phyloP scores from a whole-genome alignment of 2,113 vertebrate genomes.

The Phylloscopus trochiloides region DNA sequence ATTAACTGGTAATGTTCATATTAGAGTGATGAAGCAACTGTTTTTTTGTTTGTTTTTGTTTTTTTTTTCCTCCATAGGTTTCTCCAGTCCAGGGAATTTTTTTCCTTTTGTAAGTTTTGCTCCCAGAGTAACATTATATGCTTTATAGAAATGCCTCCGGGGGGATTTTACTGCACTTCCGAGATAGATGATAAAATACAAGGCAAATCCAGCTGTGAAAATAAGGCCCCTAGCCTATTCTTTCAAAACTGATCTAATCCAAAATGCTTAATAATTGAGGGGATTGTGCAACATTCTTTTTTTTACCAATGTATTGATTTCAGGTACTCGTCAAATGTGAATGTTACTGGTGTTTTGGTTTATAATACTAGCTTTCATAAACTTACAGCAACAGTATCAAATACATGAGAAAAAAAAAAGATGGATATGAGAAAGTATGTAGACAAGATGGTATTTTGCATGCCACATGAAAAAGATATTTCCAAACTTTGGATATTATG shows the following conservation, averaged over 20 bases:
- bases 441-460: neutral
- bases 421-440: neutral
- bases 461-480: neutral
- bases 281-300: neutral
- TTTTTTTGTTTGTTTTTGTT: no score
- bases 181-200: neutral
- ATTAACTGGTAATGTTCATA: neutral
- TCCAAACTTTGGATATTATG: neutral
- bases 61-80: accelerated
- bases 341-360: neutral
- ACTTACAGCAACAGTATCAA: neutral
- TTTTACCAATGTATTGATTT: neutral
- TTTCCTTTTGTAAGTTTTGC: neutral
- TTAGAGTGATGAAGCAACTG: neutral
- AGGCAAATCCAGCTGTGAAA: neutral
- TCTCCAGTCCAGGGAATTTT: neutral
- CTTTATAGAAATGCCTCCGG: neutral
- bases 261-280: neutral
- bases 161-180: neutral
- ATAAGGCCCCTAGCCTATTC: neutral
- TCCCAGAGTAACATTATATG: neutral
- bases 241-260: neutral
- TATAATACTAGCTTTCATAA: neutral
- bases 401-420: neutral
- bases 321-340: neutral